phyloP scores from a whole-genome alignment of 1,140 invertebrate species.

The Planococcus citri region DNA sequence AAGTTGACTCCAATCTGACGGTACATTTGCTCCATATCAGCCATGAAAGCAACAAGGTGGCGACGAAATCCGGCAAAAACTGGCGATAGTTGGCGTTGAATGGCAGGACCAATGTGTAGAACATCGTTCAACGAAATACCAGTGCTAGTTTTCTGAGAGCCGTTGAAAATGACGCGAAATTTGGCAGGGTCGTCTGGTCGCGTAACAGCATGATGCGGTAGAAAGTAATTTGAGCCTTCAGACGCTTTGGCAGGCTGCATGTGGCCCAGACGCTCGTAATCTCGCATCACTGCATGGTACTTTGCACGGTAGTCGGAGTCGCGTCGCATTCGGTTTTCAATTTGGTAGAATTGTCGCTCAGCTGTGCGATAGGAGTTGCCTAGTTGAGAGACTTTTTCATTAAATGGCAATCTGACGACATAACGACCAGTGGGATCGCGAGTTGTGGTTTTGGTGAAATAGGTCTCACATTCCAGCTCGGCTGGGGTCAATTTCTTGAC shows the following conservation, averaged over 20 bases:
- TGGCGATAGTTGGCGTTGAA: slow-evolving; percentile 27
- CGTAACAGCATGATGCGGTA: slow-evolving; percentile 30
- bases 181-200: slow-evolving; percentile 27
- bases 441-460: not conserved
- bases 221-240: slow-evolving; percentile 26
- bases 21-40: slow-evolving; percentile 36
- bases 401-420: not conserved
- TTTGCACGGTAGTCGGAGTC: not conserved
- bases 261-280: not conserved
- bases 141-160: slow-evolving; percentile 21
- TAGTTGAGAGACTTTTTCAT: not conserved
- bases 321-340: not conserved
- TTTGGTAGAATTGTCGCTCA: not conserved
- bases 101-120: slow-evolving; percentile 15
- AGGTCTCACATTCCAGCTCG: not conserved
- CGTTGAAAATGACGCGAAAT: slow-evolving; percentile 30
- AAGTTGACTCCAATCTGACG: slow-evolving; percentile 29
- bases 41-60: slow-evolving; percentile 25
- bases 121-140: slow-evolving; percentile 23
- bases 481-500: not conserved
- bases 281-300: not conserved
- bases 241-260: not conserved
- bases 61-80: slow-evolving; percentile 28
- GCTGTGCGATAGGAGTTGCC: not conserved
- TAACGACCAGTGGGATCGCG: not conserved